These are phyloP conservation scores for Rhadinocentrus ornatus DNA, from an alignment of 2,797 vertebrate genomes.

Conservation along the genomic window DNA sequence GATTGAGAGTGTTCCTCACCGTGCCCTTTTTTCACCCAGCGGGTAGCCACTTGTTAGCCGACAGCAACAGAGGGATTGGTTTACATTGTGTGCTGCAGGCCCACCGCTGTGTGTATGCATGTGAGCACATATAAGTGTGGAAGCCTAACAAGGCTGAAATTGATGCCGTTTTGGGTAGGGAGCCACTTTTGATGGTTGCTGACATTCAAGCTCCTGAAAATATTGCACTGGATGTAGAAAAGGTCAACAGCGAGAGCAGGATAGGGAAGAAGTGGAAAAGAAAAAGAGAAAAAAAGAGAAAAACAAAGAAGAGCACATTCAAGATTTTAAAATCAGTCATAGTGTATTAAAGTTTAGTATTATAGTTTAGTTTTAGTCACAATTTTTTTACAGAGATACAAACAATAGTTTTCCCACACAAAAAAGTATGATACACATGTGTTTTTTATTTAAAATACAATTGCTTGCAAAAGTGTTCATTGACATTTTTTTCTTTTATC, in stretches of 20 bases:
- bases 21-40: slow-evolving; percentile 84
- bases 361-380: too few species aligned
- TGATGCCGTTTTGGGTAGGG: slow-evolving; percentile 63
- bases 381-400: too few species aligned
- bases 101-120: slow-evolving; percentile 39
- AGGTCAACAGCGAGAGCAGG: slow-evolving; percentile 62
- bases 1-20: slow-evolving; percentile 81
- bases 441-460: too few species aligned
- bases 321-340: background rate
- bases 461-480: too few species aligned
- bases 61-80: slow-evolving; percentile 84
- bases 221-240: slow-evolving; percentile 57
- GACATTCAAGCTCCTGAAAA: slow-evolving; percentile 70
- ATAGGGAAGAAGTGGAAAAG: background rate
- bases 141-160: slow-evolving; percentile 74
- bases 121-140: slow-evolving; percentile 20
- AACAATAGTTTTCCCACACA: too few species aligned
- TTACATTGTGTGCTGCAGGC: slow-evolving; percentile 74
- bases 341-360: too few species aligned
- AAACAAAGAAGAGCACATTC: background rate
- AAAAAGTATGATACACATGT: too few species aligned
- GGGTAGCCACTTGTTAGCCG: slow-evolving; percentile 82
- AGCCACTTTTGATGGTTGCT: slow-evolving; percentile 60
- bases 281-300: background rate
- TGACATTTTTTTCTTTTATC: too few species aligned